Evolutionary conservation across 2,888 invertebrate species (phyloP), one percentile per base, ranked within the genome.

Genomic region (Meteorus cinctellus): DNA sequence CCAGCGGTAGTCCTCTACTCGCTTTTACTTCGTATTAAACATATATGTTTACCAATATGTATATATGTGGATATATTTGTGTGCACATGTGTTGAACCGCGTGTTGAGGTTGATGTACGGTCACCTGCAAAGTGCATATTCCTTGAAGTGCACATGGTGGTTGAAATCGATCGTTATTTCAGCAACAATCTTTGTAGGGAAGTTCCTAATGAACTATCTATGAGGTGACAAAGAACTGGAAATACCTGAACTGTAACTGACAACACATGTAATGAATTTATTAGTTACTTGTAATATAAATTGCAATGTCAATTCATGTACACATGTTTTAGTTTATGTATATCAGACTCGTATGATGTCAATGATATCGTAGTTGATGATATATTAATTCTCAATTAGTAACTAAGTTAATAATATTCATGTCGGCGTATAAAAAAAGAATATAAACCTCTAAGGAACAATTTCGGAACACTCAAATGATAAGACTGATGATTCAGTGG

Each of bases 81-180:
- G 51, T 55, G 8, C 41, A 41, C 8, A 41, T 41, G 41, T 12
- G 29, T 27, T 60, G 5, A 6, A 60, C 24, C 24, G 24, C 24
- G 24, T 60, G 1, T 12, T 14, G 12, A 60, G 1, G 48, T 48
- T 48, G 48, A 45, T 71, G 24, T 6, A 27, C 36, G 70, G 60
- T 8, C 34, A n/a, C 71, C 71, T 48, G 45, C 45, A 29, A 62
- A 45, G 48, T 48, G 41, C 63, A 62, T 71, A 27, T 41, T 41
- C 55, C 45, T 45, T 45, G 19, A 51, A 51, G 51, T 8, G 24
- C n/a, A 69, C 27, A n/a, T 31, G 55, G 19, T 48, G 14, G 48
- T 69, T 45, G 19, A 55, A 48, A 69, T 69, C 31, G 55, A 12
- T 45, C 45, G 71, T 41, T 62, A 45, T 45, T 16, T 10, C 29